phyloP scores from a whole-genome alignment of 2,888 invertebrate species.

The Phlogophora meticulosa region DNA sequence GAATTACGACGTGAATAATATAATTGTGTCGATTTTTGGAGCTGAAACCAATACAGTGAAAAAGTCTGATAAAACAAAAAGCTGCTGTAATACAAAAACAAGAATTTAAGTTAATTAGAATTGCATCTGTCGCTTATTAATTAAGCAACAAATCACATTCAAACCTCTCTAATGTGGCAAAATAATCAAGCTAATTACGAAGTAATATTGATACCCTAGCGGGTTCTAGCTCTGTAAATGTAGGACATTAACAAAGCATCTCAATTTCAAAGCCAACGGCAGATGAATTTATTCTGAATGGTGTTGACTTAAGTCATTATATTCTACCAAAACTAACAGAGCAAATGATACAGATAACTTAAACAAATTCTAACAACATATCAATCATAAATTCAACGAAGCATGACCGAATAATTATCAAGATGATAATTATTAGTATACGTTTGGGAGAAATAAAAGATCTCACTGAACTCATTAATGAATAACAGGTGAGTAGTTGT shows the following conservation, averaged over 20 bases:
- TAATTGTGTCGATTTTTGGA: not conserved
- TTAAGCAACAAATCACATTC: too few species aligned
- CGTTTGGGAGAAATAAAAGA: conserved; percentile 22
- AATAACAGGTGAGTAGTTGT: conserved; percentile 3
- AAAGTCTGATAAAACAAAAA: not conserved
- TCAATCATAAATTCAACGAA: conserved; percentile 70
- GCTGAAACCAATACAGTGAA: not conserved
- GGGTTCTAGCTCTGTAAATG: not conserved
- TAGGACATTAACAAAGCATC: conserved; percentile 9
- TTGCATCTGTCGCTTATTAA: too few species aligned
- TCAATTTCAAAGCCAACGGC: not conserved
- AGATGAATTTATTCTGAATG: not conserved
- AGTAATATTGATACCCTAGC: not conserved
- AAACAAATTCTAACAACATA: conserved; percentile 63
- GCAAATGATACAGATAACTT: conserved; percentile 44
- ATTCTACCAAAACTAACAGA: conserved; percentile 34
- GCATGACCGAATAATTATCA: conserved; percentile 69
- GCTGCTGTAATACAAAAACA: not conserved
- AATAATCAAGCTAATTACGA: not conserved
- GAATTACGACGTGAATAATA: not conserved
- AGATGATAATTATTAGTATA: conserved; percentile 1
- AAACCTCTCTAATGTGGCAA: not conserved
- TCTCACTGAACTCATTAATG: conserved; percentile 13
- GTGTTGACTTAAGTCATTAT: conserved; percentile 32
- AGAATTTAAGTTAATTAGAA: too few species aligned